Evolutionary conservation across 2,888 invertebrate genomes (phyloP).

Genomic region (Venusia cambrica): DNA sequence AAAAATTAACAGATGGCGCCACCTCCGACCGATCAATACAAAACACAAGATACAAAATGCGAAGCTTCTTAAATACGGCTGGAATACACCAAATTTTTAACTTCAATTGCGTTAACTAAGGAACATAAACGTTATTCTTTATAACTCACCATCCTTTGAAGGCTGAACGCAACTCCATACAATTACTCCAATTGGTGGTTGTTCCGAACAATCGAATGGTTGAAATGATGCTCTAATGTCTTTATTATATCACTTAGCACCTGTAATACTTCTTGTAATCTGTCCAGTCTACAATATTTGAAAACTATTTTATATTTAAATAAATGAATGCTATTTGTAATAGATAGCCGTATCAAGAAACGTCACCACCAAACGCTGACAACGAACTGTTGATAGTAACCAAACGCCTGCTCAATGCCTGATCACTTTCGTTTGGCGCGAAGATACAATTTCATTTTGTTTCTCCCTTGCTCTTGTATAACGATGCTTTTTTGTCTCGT

Average conservation of each 20-base stretch:
- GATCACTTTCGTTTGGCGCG: constrained; percentile 72
- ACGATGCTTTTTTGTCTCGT: constrained; percentile 36
- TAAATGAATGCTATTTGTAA: constrained; percentile 5
- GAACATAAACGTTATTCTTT: constrained; percentile 1
- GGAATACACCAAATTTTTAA: constrained; percentile 2
- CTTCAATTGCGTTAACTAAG: neutral
- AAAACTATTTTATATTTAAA: neutral
- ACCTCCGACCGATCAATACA: constrained; percentile 10
- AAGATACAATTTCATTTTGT: constrained; percentile 55
- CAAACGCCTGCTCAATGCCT: constrained; percentile 60
- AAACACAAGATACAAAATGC: constrained; percentile 9
- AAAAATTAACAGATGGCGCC: constrained; percentile 31
- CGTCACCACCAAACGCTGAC: constrained; percentile 50
- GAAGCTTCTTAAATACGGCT: constrained; percentile 1
- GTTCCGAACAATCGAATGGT: neutral
- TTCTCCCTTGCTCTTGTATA: constrained; percentile 42
- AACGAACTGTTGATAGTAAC: constrained; percentile 73
- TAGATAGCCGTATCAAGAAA: constrained; percentile 34
- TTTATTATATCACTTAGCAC: constrained; percentile 5
- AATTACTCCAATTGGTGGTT: constrained; percentile 6
- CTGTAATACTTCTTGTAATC: neutral
- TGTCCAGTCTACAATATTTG: too few species aligned
- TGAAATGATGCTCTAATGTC: constrained; percentile 4
- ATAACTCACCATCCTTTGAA: constrained; percentile 9
- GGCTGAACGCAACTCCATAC: neutral